Evolutionary conservation across 2,797 vertebrate species (phyloP), one percentile per base, ranked within the genome.

Genomic region (Rhabdophis nuchalis): DNA sequence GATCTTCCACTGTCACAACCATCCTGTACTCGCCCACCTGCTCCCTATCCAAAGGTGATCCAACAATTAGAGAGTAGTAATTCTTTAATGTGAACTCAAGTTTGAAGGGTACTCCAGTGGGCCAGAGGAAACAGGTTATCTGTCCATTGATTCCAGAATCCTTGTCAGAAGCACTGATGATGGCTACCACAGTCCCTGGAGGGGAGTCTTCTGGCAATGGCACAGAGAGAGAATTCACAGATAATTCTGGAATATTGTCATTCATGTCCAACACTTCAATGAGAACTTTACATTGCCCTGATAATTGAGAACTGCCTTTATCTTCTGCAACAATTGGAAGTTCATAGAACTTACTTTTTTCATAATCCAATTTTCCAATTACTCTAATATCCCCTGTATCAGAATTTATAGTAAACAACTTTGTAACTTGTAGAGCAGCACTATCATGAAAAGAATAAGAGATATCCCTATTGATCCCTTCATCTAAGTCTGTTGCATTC

Each of bases 121-220:
- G 96, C 50, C 77, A 56, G 61, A 98, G 89, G 18, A 93, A 96
- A 88, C 98, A 97, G 50, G 95, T 93, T 60, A 98, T 96, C 54
- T 97, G 93, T 0, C 98, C 98, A 8, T 98, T 98, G 58, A 58
- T 93, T 5, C 97, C 96, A 93, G 94, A 98, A 95, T 98, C 98
- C 32, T 25, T 46, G 93, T 99, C 98, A 96, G 97, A 98, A 90
- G 98, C 98, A 13, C 98, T 98, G 92, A 98, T 98, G 0, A 98
- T 98, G 0, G 98, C 98, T 41, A 98, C 98, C 54, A 98, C 98
- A 0, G 98, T 98, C 5, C 98, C 98, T 1, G 97, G 97, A 3
- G 97, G 97, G 46, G 98, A 98, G 89, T 98, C 98, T 89, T 98
- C 98, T 32, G 94, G 92, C 20, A 98, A 93, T 1, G 96, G 94